Percentiles rank a stretch among this genome's conserved stretches.
Evolutionary conservation across 1,140 invertebrate genomes (phyloP).

Genomic region (Plectrocnemia conspersa): DNA sequence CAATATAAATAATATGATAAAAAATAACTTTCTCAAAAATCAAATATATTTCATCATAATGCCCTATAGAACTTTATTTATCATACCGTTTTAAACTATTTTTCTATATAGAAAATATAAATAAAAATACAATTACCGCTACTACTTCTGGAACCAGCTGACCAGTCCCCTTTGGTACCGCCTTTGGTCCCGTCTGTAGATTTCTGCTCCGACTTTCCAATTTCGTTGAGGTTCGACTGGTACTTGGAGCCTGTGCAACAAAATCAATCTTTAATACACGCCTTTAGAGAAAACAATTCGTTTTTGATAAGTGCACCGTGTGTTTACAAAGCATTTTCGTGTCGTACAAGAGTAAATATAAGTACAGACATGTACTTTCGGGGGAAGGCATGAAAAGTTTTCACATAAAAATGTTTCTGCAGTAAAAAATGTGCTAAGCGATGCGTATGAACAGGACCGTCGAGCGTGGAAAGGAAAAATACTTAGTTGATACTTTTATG

Average conservation of each 20-base stretch:
- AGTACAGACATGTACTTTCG: background rate
- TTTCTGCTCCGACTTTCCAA: conserved; percentile 67
- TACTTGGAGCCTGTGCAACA: conserved; percentile 55
- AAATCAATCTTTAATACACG: too few relatives aligned
- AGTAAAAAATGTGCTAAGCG: conserved; percentile 23
- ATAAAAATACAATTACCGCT: conserved; percentile 24
- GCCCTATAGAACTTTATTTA: too few relatives aligned
- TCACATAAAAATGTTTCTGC: conserved; percentile 27
- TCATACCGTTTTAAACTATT: background rate
- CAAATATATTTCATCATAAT: too few relatives aligned
- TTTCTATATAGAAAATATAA: background rate
- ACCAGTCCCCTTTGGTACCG: conserved; percentile 28
- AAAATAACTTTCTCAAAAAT: too few relatives aligned
- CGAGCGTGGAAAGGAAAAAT: background rate
- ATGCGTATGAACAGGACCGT: conserved; percentile 18
- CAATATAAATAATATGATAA: too few relatives aligned
- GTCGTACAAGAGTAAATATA: conserved; percentile 5
- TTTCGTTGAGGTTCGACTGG: conserved; percentile 65
- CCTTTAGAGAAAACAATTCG: background rate
- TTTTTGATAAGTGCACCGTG: conserved; percentile 1
- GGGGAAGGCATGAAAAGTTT: conserved; percentile 19
- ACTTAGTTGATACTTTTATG: too few relatives aligned
- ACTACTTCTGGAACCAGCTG: conserved; percentile 7
- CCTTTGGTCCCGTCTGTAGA: conserved; percentile 42
- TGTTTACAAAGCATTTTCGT: background rate